Percentiles rank a stretch among this genome's conserved stretches.
phyloP scores from a whole-genome alignment of 2,888 invertebrate species.

The Yponomeuta malinellus region DNA sequence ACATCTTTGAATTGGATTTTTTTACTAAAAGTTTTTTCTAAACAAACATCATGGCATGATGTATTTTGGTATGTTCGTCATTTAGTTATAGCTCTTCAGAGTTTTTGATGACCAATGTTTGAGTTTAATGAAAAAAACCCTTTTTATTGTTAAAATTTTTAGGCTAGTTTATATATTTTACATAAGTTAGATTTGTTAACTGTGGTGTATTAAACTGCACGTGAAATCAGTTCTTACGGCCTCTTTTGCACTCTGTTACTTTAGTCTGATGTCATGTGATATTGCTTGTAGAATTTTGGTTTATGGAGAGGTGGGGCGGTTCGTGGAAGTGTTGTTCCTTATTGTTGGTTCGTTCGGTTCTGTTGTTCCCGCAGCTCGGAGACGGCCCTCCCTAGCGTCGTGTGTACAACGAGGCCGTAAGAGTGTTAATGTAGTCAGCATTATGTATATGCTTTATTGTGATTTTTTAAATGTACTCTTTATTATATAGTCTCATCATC shows the following conservation, averaged over 20 bases:
- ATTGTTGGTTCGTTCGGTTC: conserved; percentile 58
- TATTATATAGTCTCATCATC: conserved; percentile 72
- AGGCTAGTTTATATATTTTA: conserved; percentile 71
- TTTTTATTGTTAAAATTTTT: conserved; percentile 75
- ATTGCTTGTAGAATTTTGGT: conserved; percentile 34
- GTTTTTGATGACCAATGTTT: conserved; percentile 67
- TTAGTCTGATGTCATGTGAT: conserved; percentile 72
- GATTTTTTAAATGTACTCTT: conserved; percentile 77
- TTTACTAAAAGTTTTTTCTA: conserved; percentile 50
- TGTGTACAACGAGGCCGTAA: conserved; percentile 58
- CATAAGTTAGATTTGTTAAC: conserved; percentile 75
- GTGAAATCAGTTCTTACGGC: conserved; percentile 67
- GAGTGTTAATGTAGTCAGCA: conserved; percentile 74
- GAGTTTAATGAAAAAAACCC: conserved; percentile 54
- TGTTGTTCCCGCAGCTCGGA: conserved; percentile 23
- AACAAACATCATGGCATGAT: conserved; percentile 72
- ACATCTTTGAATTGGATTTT: conserved; percentile 64
- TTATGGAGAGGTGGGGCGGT: conserved; percentile 26
- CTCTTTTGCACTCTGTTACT: conserved; percentile 61
- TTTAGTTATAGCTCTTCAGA: conserved; percentile 75
- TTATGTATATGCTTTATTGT: conserved; percentile 77
- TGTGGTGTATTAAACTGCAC: conserved; percentile 73
- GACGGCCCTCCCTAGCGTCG: conserved; percentile 18
- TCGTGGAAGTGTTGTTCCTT: conserved; percentile 42
- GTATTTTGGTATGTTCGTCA: conserved; percentile 52